phyloP scores from a whole-genome alignment of 2,797 vertebrate species.

The Petrocephalus schoutedeni region DNA sequence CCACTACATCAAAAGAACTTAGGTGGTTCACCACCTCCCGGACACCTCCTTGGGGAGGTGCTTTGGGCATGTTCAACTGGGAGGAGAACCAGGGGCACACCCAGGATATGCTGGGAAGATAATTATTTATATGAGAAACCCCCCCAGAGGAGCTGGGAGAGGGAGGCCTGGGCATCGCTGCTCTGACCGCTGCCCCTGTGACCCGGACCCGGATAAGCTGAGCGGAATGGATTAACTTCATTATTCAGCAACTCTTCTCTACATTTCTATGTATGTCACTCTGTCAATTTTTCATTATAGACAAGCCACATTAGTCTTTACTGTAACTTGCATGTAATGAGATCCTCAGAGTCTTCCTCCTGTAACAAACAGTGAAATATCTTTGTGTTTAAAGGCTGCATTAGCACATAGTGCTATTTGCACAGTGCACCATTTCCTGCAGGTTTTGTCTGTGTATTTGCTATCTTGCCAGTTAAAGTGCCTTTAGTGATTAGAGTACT shows the following conservation, averaged over 20 bases:
- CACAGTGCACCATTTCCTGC: neutral
- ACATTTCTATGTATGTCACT: neutral
- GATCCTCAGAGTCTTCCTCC: neutral
- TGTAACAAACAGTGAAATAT: neutral
- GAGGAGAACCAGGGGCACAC: neutral
- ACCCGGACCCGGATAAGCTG: neutral
- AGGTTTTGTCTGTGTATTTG: neutral
- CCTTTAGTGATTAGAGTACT: neutral
- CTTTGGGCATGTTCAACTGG: neutral
- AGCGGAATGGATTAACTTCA: neutral
- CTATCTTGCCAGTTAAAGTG: neutral
- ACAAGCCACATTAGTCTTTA: neutral
- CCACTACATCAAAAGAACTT: too few species aligned
- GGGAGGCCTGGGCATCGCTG: neutral
- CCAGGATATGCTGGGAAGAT: neutral
- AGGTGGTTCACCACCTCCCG: too few species aligned
- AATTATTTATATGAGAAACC: neutral
- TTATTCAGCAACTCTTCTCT: neutral
- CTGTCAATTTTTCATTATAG: neutral
- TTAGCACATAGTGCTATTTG: neutral
- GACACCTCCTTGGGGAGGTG: neutral
- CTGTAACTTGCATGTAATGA: neutral
- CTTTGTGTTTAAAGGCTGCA: neutral
- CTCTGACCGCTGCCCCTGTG: too few species aligned
- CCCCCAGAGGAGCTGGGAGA: neutral